A percentile compares a stretch with the other conserved stretches of the same genome.
Evolutionary conservation across 2,797 vertebrate genomes (phyloP).

Genomic region (Molossus molossus): DNA sequence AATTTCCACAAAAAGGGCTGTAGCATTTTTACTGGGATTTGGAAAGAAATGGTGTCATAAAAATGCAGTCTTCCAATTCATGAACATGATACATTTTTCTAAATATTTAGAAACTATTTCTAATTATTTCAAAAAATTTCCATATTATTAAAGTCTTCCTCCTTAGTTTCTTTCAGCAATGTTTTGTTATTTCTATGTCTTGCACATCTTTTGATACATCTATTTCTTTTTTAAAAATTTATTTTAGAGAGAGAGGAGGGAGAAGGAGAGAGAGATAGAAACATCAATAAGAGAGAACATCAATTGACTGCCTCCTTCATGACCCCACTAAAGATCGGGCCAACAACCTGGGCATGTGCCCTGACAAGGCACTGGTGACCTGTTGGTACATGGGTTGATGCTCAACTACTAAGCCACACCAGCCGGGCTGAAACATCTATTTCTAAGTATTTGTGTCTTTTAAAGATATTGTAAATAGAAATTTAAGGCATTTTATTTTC

Average conservation of each 20-base stretch:
- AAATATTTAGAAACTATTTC: constrained; percentile 22
- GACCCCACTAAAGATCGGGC: too few relatives aligned
- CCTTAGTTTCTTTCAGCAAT: neutral
- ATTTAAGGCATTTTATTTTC: constrained; percentile 28
- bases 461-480: neutral
- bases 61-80: neutral
- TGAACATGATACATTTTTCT: neutral
- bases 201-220: neutral
- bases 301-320: too few relatives aligned
- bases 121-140: constrained; percentile 13
- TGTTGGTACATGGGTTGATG: too few relatives aligned
- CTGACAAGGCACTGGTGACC: too few relatives aligned
- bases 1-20: neutral
- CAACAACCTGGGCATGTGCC: too few relatives aligned
- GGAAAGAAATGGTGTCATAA: neutral
- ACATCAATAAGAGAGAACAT: too few relatives aligned
- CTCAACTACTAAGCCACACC: too few relatives aligned
- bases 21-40: neutral
- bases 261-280: too few relatives aligned
- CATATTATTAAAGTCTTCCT: neutral
- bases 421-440: neutral
- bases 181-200: constrained; percentile 14
- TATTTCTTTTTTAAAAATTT: neutral
- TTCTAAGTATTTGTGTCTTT: constrained; percentile 6
- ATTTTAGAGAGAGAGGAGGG: too few relatives aligned